phyloP scores from a whole-genome alignment of 1,140 invertebrate genomes.

The Phortica variegata region DNA sequence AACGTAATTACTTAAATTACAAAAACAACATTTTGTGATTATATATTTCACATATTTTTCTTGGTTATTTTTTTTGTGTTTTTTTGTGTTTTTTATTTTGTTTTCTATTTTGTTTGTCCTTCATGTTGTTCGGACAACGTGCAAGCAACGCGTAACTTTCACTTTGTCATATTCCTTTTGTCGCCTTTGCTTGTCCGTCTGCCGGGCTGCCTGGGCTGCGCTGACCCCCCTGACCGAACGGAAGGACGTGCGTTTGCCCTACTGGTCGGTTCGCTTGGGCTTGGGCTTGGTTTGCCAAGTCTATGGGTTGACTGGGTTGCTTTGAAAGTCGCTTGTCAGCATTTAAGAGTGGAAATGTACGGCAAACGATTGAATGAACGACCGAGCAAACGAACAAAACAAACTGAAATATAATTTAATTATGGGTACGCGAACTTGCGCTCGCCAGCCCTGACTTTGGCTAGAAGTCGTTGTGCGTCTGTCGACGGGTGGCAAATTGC shows the following conservation, averaged over 20 bases:
- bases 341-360: conserved; percentile 17
- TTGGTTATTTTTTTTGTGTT: too few relatives aligned
- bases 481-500: conserved; percentile 47
- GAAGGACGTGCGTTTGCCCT: conserved; percentile 20
- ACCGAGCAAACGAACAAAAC: conserved; percentile 1
- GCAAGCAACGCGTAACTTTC: too few relatives aligned
- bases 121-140: too few relatives aligned
- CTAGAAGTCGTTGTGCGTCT: conserved; percentile 18
- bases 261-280: too few relatives aligned
- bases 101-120: too few relatives aligned
- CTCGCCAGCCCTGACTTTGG: conserved; percentile 12
- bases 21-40: conserved; percentile 37
- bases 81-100: too few relatives aligned
- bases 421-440: conserved; percentile 28
- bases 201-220: too few relatives aligned
- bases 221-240: too few relatives aligned
- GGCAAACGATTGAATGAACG: conserved; percentile 1
- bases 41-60: conserved; percentile 38
- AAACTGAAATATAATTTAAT: conserved; percentile 44
- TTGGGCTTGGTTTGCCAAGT: too few relatives aligned
- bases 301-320: too few relatives aligned
- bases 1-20: conserved; percentile 42
- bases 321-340: conserved; percentile 45
- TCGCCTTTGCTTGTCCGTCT: too few relatives aligned
- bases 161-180: too few relatives aligned